Evolutionary conservation across 2,888 invertebrate genomes (phyloP).

Genomic region (Euphydryas editha): DNA sequence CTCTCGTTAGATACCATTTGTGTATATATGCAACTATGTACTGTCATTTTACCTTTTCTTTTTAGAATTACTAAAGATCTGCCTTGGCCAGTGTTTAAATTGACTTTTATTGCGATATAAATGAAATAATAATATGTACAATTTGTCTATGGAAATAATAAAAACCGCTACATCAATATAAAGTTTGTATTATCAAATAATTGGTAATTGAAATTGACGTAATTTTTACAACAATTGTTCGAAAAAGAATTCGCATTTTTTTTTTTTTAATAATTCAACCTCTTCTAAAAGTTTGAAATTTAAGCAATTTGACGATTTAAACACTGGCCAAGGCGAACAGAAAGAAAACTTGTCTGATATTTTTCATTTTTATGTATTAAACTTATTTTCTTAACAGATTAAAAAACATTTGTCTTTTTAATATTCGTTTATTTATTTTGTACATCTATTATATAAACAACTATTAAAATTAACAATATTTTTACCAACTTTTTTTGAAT

Average conservation of each 20-base stretch:
- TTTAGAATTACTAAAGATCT: slow-evolving; percentile 52
- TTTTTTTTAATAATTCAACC: not conserved
- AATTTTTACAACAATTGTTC: too few relatives aligned
- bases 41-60: slow-evolving; percentile 49
- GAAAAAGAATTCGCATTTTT: not conserved
- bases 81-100: slow-evolving; percentile 74
- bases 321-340: slow-evolving; percentile 68
- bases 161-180: not conserved
- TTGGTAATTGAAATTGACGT: too few relatives aligned
- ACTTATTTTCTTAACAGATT: slow-evolving; percentile 33
- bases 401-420: slow-evolving; percentile 37
- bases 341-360: not conserved
- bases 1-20: not conserved
- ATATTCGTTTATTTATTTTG: slow-evolving; percentile 38
- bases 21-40: slow-evolving; percentile 24
- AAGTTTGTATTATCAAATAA: not conserved
- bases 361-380: slow-evolving; percentile 28
- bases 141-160: not conserved
- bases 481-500: slow-evolving; percentile 12
- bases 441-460: slow-evolving; percentile 31
- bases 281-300: not conserved
- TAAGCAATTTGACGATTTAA: slow-evolving; percentile 31
- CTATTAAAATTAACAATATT: slow-evolving; percentile 11
- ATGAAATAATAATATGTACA: not conserved
- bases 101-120: slow-evolving; percentile 25